A percentile compares a stretch with the other conserved stretches of the same genome.
phyloP scores from a whole-genome alignment of 2,888 invertebrate species.

The Euplexia lucipara region DNA sequence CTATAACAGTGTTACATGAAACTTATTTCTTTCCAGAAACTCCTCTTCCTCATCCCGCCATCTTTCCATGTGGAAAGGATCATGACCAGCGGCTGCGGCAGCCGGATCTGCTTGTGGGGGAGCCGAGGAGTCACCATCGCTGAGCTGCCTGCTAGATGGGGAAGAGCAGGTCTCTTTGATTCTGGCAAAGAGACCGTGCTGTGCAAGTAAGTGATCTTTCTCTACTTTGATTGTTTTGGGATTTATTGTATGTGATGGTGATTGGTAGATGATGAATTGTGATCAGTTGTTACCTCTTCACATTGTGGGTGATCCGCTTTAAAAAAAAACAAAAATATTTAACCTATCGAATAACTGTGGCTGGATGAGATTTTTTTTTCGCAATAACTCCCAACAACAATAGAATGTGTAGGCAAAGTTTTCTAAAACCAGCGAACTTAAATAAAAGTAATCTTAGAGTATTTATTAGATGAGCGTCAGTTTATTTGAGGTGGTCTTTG shows the following conservation, averaged over 20 bases:
- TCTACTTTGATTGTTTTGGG: too few species aligned
- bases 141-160: conserved; percentile 94
- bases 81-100: conserved; percentile 92
- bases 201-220: conserved; percentile 92
- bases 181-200: conserved; percentile 93
- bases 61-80: conserved; percentile 93
- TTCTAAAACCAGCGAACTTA: neutral
- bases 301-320: too few species aligned
- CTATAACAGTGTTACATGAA: neutral
- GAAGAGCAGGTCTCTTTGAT: conserved; percentile 92
- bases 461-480: neutral
- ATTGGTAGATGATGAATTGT: too few species aligned
- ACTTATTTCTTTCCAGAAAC: conserved; percentile 88
- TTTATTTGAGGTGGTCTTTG: neutral
- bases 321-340: too few species aligned
- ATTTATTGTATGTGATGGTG: too few species aligned
- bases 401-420: neutral
- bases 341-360: too few species aligned
- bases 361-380: too few species aligned
- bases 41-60: conserved; percentile 93
- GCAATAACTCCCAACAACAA: too few species aligned
- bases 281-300: too few species aligned
- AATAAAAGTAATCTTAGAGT: too few species aligned
- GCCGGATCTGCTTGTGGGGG: conserved; percentile 93
- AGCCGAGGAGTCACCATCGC: conserved; percentile 93